Evolutionary conservation across 2,888 invertebrate species (phyloP), one percentile per base, ranked within the genome.

Genomic region (Lycaena phlaeas): DNA sequence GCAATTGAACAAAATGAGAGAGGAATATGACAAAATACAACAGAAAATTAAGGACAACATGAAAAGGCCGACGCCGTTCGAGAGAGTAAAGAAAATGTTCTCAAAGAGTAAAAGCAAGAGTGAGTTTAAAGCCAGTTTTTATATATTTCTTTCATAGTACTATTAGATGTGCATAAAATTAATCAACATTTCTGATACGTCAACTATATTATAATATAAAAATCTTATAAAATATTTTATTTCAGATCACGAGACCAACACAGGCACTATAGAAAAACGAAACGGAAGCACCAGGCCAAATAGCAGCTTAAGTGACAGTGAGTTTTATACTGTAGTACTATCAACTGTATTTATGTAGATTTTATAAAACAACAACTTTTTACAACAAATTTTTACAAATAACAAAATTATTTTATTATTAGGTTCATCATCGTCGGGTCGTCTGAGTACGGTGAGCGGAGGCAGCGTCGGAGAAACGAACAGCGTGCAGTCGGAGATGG

Each of bases 401-500:
- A n/a, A n/a, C n/a, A n/a, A n/a, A n/a, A n/a, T n/a, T n/a, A n/a
- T n/a, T n/a, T n/a, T 42, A 11, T 41, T 40, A 42, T 44, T 44
- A 90, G 90, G 90, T 64, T 93, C 93, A 0, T 93, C 93, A 0
- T 93, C 93, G 0, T 93, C 93, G 0, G 94, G 94, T 0, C 87
- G 93, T 7, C 87, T 93, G 64, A 94, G 94, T 57, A 94, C 92
- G 2, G 91, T 91, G 6, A 93, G 93, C 54, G 93, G 92, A 2
- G 90, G 91, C 22, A 94, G 94, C 55, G 85, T 92, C 0, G 93
- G 92, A 0, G 95, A 95, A 56, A 77, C 82, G 2, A 93, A 93
- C 59, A 94, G 94, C 41, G 92, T 93, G 0, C 93, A 93, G 61
- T 94, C 94, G 0, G 94, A 94, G 64, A 89, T 89, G 40, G 94